phyloP scores from a whole-genome alignment of 1,140 invertebrate genomes.

The Drosophila sproati region DNA sequence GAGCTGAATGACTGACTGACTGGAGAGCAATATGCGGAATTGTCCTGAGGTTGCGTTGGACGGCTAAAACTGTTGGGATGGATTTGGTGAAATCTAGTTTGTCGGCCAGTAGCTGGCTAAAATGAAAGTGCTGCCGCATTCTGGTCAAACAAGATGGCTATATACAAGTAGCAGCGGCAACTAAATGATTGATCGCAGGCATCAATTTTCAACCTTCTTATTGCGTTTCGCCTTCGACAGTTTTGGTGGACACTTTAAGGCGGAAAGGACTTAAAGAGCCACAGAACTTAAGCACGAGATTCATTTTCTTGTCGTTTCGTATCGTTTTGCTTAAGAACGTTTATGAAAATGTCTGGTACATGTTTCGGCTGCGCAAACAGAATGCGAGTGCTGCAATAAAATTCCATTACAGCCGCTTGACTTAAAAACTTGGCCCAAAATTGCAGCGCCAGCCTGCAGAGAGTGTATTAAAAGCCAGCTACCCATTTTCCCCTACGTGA shows the following conservation, averaged over 20 bases:
- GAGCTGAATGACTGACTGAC: constrained; percentile 16
- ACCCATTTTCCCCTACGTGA: constrained; percentile 61
- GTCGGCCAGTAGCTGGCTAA: constrained; percentile 9
- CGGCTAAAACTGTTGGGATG: not conserved
- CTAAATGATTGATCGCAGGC: constrained; percentile 74
- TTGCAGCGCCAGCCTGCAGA: constrained; percentile 21
- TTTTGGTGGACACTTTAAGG: constrained; percentile 35
- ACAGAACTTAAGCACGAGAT: constrained; percentile 12
- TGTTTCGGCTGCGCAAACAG: constrained; percentile 78
- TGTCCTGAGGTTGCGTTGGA: not conserved
- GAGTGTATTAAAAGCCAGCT: constrained; percentile 78
- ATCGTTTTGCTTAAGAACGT: constrained; percentile 42
- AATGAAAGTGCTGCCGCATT: constrained; percentile 40
- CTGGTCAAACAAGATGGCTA: constrained; percentile 6
- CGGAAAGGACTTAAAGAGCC: constrained; percentile 44
- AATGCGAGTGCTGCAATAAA: constrained; percentile 77
- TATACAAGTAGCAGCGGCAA: constrained; percentile 13
- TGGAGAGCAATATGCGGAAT: constrained; percentile 19
- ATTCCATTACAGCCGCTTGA: constrained; percentile 76
- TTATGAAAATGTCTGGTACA: constrained; percentile 80
- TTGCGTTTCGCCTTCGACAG: constrained; percentile 68
- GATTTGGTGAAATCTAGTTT: not conserved
- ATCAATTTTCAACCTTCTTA: constrained; percentile 75
- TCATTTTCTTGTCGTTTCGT: not conserved
- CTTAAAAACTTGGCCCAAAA: constrained; percentile 75